Evolutionary conservation across 2,113 vertebrate species (phyloP).

Genomic region (Gracilinanus agilis): DNA sequence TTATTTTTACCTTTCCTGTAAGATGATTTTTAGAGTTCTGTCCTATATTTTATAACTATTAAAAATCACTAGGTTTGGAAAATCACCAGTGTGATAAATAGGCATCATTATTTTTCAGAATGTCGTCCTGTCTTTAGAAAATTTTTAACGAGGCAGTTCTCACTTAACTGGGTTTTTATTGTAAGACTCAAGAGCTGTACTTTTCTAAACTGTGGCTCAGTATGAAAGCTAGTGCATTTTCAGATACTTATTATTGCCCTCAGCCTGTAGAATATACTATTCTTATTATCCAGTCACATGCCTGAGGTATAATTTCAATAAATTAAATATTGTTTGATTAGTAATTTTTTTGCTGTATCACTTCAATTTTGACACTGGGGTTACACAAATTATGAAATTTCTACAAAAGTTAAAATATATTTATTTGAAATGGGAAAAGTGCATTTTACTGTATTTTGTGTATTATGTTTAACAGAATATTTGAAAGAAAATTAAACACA

Average conservation of each 20-base stretch:
- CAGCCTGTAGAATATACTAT: conserved; percentile 43
- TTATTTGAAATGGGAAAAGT: conserved; percentile 87
- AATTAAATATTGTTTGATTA: conserved; percentile 60
- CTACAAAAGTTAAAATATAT: conserved; percentile 84
- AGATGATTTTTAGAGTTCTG: conserved; percentile 74
- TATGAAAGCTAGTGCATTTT: conserved; percentile 71
- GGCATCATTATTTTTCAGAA: conserved; percentile 69
- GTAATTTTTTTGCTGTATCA: conserved; percentile 62
- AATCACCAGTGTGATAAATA: conserved; percentile 69
- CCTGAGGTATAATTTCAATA: conserved; percentile 75
- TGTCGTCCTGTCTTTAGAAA: conserved; percentile 63
- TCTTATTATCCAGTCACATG: conserved; percentile 46
- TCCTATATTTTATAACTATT: conserved; percentile 72
- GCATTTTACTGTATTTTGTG: conserved; percentile 90
- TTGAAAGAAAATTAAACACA: conserved; percentile 65
- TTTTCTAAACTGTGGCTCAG: conserved; percentile 71
- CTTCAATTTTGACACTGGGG: conserved; percentile 75
- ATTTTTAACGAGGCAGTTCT: conserved; percentile 60
- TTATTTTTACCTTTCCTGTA: conserved; percentile 78
- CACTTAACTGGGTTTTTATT: conserved; percentile 34
- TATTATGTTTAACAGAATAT: conserved; percentile 80
- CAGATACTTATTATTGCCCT: conserved; percentile 38
- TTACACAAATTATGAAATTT: conserved; percentile 77
- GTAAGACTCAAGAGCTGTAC: conserved; percentile 42
- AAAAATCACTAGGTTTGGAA: conserved; percentile 80